Percentiles rank a stretch among this genome's conserved stretches.
phyloP scores from a whole-genome alignment of 2,113 vertebrate species.

The Crotalus viridis region DNA sequence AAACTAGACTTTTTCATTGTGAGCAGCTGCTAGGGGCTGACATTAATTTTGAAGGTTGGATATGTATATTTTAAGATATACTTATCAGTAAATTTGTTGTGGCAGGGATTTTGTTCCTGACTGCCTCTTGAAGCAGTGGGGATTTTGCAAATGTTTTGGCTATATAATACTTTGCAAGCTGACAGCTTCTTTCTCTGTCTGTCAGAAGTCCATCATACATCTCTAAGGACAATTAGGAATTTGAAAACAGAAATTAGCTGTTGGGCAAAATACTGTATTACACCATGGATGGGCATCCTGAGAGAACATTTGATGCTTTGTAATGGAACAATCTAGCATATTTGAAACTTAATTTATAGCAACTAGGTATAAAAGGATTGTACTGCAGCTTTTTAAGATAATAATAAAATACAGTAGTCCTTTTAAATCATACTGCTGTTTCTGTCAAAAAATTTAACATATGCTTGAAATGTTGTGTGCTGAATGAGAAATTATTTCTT shows the following conservation, averaged over 20 bases:
- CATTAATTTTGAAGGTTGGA: not conserved
- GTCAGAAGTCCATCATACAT: not conserved
- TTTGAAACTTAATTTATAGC: not conserved
- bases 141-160: not conserved
- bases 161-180: not conserved
- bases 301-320: not conserved
- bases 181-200: not conserved
- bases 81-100: not conserved
- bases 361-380: not conserved
- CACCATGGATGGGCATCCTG: not conserved
- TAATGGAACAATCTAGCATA: not conserved
- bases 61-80: not conserved
- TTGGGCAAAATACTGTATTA: not conserved
- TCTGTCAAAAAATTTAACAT: constrained; percentile 9
- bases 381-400: not conserved
- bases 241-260: not conserved
- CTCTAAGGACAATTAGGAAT: not conserved
- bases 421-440: not conserved
- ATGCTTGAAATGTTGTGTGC: constrained; percentile 30
- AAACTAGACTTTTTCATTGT: not conserved
- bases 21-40: not conserved
- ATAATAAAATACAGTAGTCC: not conserved
- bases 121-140: not conserved
- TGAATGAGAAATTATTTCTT: constrained; percentile 20
- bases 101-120: not conserved